phyloP scores from a whole-genome alignment of 2,113 vertebrate genomes.

The Dunckerocampus dactyliophorus region DNA sequence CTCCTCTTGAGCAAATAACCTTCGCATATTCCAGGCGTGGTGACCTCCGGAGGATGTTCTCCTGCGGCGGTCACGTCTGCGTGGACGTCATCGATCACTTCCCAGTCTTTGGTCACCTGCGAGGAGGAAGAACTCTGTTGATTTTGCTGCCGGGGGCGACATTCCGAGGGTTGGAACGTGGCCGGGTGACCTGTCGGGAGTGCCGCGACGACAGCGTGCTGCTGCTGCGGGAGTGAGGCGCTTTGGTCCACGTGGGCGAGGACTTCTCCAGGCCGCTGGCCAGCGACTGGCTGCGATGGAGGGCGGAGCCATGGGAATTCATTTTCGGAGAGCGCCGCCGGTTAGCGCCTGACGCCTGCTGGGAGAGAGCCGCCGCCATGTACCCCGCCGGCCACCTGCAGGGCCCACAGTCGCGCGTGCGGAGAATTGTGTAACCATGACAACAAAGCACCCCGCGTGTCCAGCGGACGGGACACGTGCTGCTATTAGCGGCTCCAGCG shows the following conservation, averaged over 20 bases:
- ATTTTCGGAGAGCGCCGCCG: slow-evolving; percentile 23
- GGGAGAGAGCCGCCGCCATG: not conserved
- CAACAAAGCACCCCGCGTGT: too few relatives aligned
- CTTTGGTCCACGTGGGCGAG: slow-evolving; percentile 47
- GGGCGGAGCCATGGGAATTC: slow-evolving; percentile 45
- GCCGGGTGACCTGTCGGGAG: slow-evolving; percentile 63
- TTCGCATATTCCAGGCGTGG: slow-evolving; percentile 75
- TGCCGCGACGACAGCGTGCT: slow-evolving; percentile 78
- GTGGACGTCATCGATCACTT: slow-evolving; percentile 79
- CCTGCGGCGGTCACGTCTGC: slow-evolving; percentile 19
- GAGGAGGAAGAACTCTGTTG: not conserved
- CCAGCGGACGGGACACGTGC: not conserved
- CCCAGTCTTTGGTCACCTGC: slow-evolving; percentile 79
- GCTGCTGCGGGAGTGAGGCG: slow-evolving; percentile 73
- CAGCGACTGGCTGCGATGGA: slow-evolving; percentile 59
- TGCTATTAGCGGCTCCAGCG: not conserved
- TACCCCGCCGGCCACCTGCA: not conserved
- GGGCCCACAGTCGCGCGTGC: not conserved
- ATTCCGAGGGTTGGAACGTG: not conserved
- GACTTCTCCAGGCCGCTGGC: slow-evolving; percentile 82
- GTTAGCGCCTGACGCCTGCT: not conserved
- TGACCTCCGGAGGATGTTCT: slow-evolving; percentile 51
- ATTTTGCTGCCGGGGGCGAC: not conserved
- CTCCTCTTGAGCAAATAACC: slow-evolving; percentile 91
- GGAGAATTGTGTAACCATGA: not conserved